These are phyloP conservation scores for Spongilla lacustris DNA, from an alignment of 37 sponge, comb jelly and placozoan genomes.

Conservation along the genomic window DNA sequence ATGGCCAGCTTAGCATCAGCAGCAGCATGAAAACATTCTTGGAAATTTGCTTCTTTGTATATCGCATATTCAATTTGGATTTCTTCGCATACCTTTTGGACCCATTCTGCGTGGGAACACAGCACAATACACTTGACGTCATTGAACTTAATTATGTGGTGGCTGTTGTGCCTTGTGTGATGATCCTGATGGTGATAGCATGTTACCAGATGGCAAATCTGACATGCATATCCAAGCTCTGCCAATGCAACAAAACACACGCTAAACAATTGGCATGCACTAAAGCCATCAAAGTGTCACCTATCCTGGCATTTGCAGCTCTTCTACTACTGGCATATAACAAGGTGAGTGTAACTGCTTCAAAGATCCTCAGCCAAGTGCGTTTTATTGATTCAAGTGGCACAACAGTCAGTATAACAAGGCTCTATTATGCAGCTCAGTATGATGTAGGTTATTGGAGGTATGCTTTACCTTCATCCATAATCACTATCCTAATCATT, in stretches of 20 bases:
- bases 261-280: too few relatives aligned
- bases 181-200: slow-evolving; percentile 14
- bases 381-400: slow-evolving; percentile 5
- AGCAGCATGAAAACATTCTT: neutral
- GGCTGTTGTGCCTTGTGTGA: slow-evolving; percentile 7
- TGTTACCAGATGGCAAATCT: too few relatives aligned
- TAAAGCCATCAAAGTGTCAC: too few relatives aligned
- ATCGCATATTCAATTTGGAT: slow-evolving; percentile 36
- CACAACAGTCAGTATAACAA: too few relatives aligned
- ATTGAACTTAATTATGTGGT: slow-evolving; percentile 21
- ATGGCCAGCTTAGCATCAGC: neutral
- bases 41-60: neutral
- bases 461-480: neutral
- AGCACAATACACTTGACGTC: neutral
- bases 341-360: slow-evolving; percentile 35
- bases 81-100: slow-evolving; percentile 1
- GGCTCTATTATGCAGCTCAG: too few relatives aligned
- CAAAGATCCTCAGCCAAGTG: slow-evolving; percentile 20
- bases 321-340: slow-evolving; percentile 62
- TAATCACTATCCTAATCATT: neutral
- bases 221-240: too few relatives aligned
- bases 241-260: too few relatives aligned
- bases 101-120: slow-evolving; percentile 8
- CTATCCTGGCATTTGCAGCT: slow-evolving; percentile 53
- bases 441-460: neutral